Conservation (phyloP, 2,888 invertebrate species). For the Ormia ochracea region DNA sequence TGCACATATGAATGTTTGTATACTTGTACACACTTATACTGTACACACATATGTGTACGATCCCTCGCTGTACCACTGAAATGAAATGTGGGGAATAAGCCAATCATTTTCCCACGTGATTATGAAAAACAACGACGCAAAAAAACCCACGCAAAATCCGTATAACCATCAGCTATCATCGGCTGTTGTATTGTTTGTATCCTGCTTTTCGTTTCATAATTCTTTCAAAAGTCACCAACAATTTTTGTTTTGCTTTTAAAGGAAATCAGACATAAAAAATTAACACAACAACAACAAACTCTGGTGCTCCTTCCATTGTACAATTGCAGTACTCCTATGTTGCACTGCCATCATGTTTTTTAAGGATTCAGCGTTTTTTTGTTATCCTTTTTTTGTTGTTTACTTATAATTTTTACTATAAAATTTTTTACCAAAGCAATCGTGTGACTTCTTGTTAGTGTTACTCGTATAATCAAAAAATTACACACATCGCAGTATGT, state of each 20-base stretch:
- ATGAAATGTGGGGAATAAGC: slow-evolving; percentile 21
- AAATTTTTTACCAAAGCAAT: slow-evolving; percentile 12
- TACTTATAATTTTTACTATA: too few species aligned
- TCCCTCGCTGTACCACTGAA: neutral
- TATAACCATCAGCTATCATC: slow-evolving; percentile 26
- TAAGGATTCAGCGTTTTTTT: slow-evolving; percentile 24
- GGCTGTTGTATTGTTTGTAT: slow-evolving; percentile 39
- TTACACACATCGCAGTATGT: too few species aligned
- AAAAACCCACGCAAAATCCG: slow-evolving; percentile 49
- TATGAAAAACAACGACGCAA: neutral
- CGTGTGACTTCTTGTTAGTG: slow-evolving; percentile 59
- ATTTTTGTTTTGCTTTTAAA: slow-evolving; percentile 15
- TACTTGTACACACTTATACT: too few species aligned
- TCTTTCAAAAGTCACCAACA: slow-evolving; percentile 19
- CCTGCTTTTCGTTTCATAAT: neutral
- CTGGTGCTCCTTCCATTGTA: slow-evolving; percentile 38
- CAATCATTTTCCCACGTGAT: slow-evolving; percentile 49
- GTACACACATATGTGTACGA: too few species aligned
- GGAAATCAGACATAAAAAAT: slow-evolving; percentile 34
- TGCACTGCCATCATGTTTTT: slow-evolving; percentile 42
- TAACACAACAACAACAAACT: slow-evolving; percentile 28
- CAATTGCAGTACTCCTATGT: slow-evolving; percentile 48
- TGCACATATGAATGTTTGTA: too few species aligned
- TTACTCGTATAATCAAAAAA: slow-evolving; percentile 56
- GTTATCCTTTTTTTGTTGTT: neutral